Conservation (phyloP, 2,797 vertebrate genomes). For the Garrulus glandarius region DNA sequence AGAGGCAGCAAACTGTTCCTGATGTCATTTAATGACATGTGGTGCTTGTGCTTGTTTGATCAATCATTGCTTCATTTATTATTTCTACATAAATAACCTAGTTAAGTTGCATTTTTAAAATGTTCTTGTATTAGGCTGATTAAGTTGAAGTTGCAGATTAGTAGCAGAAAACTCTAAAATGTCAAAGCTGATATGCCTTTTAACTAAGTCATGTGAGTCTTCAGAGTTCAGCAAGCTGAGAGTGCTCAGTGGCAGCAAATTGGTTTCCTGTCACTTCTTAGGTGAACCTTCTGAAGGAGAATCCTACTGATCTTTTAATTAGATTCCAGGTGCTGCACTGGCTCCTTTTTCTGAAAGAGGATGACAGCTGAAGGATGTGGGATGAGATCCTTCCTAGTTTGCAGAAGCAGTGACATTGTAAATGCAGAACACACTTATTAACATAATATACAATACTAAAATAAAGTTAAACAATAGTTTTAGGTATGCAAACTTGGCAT, state of each 20-base stretch:
- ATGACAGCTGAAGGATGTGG: not conserved
- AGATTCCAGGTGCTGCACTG: not conserved
- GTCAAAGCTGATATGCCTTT: not conserved
- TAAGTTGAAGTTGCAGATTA: not conserved
- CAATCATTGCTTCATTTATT: not conserved
- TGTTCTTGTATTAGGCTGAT: not conserved
- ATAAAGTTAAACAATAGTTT: not conserved
- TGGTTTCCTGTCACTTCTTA: not conserved
- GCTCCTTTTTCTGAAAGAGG: not conserved
- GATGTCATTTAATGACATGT: not conserved
- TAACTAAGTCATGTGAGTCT: not conserved
- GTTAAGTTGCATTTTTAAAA: not conserved
- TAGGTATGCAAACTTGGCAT: not conserved
- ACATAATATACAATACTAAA: not conserved
- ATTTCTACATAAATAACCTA: not conserved
- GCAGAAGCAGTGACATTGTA: not conserved
- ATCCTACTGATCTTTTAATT: not conserved
- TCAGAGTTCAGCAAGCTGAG: not conserved
- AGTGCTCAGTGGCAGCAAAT: not conserved
- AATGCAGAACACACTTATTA: not conserved
- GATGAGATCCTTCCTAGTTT: not conserved
- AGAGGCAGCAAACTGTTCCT: not conserved
- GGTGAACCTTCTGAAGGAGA: not conserved
- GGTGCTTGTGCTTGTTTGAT: slow-evolving; percentile 17
- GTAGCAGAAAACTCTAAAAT: not conserved